phyloP scores from a whole-genome alignment of 2,888 invertebrate genomes.

The Junonia oenone region DNA sequence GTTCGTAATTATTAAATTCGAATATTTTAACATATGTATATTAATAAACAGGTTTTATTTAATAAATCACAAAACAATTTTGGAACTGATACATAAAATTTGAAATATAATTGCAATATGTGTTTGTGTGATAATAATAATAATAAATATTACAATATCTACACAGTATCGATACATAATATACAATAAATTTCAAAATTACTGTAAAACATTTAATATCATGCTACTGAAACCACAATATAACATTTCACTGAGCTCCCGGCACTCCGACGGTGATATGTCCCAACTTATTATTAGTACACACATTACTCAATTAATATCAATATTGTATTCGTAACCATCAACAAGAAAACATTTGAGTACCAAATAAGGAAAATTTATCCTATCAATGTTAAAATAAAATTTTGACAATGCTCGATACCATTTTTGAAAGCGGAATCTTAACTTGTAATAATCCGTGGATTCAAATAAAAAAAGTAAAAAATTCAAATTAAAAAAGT shows the following conservation, averaged over 20 bases:
- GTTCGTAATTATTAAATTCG: conserved; percentile 81
- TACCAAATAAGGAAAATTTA: background rate
- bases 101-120: conserved; percentile 50
- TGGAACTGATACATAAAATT: conserved; percentile 55
- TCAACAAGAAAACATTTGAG: background rate
- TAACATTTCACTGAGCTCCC: conserved; percentile 38
- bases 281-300: conserved; percentile 25
- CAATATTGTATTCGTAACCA: background rate
- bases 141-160: conserved; percentile 59
- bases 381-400: background rate
- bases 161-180: conserved; percentile 45
- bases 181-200: conserved; percentile 41
- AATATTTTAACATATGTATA: conserved; percentile 81
- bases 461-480: too few relatives aligned
- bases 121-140: conserved; percentile 48
- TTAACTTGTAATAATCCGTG: too few relatives aligned
- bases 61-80: conserved; percentile 67
- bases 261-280: conserved; percentile 41
- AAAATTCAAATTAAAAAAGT: too few relatives aligned
- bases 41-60: conserved; percentile 79
- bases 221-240: conserved; percentile 36
- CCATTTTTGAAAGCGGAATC: too few relatives aligned
- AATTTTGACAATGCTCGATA: background rate
- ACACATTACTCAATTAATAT: background rate
- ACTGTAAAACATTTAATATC: conserved; percentile 36